Percentiles rank a stretch among this genome's conserved stretches.
phyloP scores from a whole-genome alignment of 1,140 invertebrate genomes.

The Zaprionus gabonicus region DNA sequence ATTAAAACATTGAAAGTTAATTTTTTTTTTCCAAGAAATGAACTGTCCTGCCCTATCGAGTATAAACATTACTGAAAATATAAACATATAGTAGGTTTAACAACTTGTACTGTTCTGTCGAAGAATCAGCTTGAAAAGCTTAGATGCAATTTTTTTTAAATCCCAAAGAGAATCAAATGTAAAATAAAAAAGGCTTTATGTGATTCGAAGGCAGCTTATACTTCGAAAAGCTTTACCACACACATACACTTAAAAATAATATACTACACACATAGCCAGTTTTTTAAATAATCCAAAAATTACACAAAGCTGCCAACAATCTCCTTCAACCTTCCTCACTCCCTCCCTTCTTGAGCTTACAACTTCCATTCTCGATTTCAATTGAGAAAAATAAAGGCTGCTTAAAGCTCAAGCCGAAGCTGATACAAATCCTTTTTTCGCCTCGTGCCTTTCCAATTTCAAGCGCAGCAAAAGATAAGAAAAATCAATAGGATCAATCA shows the following conservation, averaged over 20 bases:
- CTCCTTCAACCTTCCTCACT: too few relatives aligned
- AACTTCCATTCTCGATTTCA: conserved; percentile 17
- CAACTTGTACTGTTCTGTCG: too few relatives aligned
- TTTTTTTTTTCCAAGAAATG: too few relatives aligned
- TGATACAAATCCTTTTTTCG: conserved; percentile 58
- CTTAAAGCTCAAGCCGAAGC: conserved; percentile 51
- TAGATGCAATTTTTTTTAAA: neutral
- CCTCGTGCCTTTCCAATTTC: conserved; percentile 33
- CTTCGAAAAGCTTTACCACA: neutral
- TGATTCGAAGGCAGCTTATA: neutral
- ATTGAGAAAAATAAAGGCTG: neutral
- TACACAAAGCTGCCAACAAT: neutral
- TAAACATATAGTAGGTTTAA: too few relatives aligned
- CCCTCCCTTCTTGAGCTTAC: neutral
- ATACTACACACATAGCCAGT: neutral
- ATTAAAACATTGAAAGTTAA: too few relatives aligned
- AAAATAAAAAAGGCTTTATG: neutral
- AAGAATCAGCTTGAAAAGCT: neutral
- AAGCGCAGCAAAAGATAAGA: conserved; percentile 48
- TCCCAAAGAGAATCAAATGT: neutral
- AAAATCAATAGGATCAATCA: conserved; percentile 82
- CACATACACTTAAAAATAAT: neutral
- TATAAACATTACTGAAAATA: too few relatives aligned
- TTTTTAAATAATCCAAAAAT: neutral
- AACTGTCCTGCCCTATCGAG: too few relatives aligned